Percentiles rank a stretch among this genome's conserved stretches.
Evolutionary conservation across 2,797 vertebrate species (phyloP).

Genomic region (Loris lydekkerianus): DNA sequence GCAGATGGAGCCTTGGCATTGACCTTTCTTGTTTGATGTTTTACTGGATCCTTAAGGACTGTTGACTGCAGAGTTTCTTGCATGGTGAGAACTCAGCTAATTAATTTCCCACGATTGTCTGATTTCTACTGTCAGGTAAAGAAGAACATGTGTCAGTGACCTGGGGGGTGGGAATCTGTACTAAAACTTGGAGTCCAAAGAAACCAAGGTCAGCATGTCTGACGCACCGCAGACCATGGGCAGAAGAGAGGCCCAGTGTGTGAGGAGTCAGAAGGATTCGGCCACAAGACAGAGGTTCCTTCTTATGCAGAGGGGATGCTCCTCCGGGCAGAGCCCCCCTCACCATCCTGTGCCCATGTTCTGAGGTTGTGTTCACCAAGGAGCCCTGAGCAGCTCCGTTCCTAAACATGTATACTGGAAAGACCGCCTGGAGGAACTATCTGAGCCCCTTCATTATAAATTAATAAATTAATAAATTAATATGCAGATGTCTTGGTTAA

Average conservation of each 20-base stretch:
- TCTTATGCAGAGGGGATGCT: neutral
- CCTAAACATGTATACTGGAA: neutral
- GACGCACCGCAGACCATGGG: too few relatives aligned
- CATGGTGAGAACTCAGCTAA: neutral
- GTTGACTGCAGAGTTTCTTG: neutral
- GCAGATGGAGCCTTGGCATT: neutral
- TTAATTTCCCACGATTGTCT: neutral
- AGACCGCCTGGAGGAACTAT: neutral
- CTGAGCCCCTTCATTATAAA: neutral
- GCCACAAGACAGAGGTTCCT: neutral
- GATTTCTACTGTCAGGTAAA: neutral
- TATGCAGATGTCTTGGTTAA: neutral
- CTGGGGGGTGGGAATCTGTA: neutral
- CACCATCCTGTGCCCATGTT: neutral
- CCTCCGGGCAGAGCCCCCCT: neutral
- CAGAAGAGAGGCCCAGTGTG: too few relatives aligned
- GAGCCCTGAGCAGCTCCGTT: neutral
- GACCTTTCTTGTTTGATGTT: slow-evolving; percentile 38
- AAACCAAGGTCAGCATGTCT: neutral
- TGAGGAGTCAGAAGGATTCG: too few relatives aligned
- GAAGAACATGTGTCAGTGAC: neutral
- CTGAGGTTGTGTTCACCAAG: neutral
- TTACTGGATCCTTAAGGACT: neutral
- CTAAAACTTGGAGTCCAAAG: neutral
- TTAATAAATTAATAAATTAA: neutral